Evolutionary conservation across 2,113 vertebrate species (phyloP), one percentile per base, ranked within the genome.

Genomic region (Conger conger): DNA sequence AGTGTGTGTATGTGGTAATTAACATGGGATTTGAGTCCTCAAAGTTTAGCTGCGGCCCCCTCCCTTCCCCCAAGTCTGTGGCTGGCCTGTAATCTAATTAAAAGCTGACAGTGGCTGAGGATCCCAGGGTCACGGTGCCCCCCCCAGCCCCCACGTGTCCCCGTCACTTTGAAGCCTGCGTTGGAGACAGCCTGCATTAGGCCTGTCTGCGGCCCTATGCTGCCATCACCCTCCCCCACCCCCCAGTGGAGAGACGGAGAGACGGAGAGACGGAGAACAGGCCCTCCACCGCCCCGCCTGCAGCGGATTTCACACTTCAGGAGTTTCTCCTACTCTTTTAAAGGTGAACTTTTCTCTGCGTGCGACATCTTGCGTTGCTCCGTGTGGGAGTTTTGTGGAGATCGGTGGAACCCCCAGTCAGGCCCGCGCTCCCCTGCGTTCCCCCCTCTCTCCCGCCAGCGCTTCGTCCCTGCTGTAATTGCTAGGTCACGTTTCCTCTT

Each of bases 401-500:
- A 82, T 87, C 82, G 76, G 63, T 85, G 87, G 87, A 85, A 60
- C 90, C 84, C 80, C 87, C 91, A 93, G 87, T 89, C 89, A 90
- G 83, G 84, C 86, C 89, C 90, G 87, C 90, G 82, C 84, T 85
- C 82, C 73, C 3, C 89, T 89, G 8, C 15, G 4, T 1, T 73
- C 13, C 68, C 68, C 83, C 86, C 85, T 92, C 85, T 90, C 90
- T 84, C 88, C 87, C 82, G 33, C 38, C n/a, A 8, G 15, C 76
- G 17, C 13, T 36, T 53, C 27, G 35, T 89, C 88, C 91, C 92
- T 91, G 91, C 90, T 91, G 86, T 91, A 92, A 91, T 88, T 86
- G 88, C 87, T 90, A 85, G 93, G 90, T 93, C 93, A 90, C 92
- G 90, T 91, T 93, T 88, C 45, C 85, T 83, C 91, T 88, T 88